Evolutionary conservation across 2,888 invertebrate species (phyloP).

Genomic region (Apodemia zela): DNA sequence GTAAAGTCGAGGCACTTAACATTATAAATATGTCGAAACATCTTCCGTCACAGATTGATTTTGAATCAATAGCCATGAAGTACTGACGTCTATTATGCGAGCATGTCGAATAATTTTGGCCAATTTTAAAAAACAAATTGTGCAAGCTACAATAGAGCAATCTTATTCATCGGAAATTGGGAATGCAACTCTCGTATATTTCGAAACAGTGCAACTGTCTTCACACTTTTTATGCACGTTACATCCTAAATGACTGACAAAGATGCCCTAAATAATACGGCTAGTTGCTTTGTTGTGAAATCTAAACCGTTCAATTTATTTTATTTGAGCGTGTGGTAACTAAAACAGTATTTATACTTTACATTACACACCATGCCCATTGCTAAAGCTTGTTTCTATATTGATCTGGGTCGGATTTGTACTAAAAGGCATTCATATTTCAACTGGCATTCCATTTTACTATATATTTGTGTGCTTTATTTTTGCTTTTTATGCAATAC

Average conservation of each 20-base stretch:
- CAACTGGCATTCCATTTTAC: neutral
- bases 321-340: slow-evolving; percentile 19
- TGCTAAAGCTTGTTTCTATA: slow-evolving; percentile 18
- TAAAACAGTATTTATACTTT: slow-evolving; percentile 14
- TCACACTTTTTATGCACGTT: slow-evolving; percentile 47
- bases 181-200: slow-evolving; percentile 48
- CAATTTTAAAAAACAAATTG: slow-evolving; percentile 32
- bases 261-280: slow-evolving; percentile 30
- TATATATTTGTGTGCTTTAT: no score
- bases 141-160: slow-evolving; percentile 31
- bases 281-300: slow-evolving; percentile 24
- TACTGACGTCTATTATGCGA: slow-evolving; percentile 39
- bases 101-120: slow-evolving; percentile 45
- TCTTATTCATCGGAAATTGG: slow-evolving; percentile 42
- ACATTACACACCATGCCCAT: slow-evolving; percentile 13
- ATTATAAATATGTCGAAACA: neutral
- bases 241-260: slow-evolving; percentile 41
- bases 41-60: neutral
- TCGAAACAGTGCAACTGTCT: slow-evolving; percentile 51
- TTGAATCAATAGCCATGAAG: slow-evolving; percentile 18
- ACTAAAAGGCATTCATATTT: slow-evolving; percentile 6
- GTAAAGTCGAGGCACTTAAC: no score
- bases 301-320: slow-evolving; percentile 28
- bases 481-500: no score
- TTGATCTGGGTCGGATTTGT: slow-evolving; percentile 22